Evolutionary conservation across 2,113 vertebrate species (phyloP).

Genomic region (Chascanopsetta lugubris): DNA sequence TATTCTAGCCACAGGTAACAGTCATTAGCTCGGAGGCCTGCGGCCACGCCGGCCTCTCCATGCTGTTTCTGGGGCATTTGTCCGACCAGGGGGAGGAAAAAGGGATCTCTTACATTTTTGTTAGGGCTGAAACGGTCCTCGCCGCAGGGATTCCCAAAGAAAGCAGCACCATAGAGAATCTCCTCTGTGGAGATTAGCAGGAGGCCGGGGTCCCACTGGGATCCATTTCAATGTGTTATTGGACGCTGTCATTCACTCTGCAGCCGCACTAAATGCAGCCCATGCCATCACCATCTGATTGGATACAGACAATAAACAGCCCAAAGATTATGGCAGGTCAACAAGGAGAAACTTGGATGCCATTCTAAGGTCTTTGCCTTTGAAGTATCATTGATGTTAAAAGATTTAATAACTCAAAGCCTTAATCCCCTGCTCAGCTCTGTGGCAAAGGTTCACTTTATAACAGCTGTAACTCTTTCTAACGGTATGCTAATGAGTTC

Average conservation of each 20-base stretch:
- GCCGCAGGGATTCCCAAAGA: conserved; percentile 60
- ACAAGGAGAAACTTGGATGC: conserved; percentile 32
- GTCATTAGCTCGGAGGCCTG: conserved; percentile 49
- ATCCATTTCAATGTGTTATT: conserved; percentile 64
- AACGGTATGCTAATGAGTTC: not conserved
- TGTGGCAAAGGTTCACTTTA: too few relatives aligned
- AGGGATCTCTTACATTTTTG: conserved; percentile 57
- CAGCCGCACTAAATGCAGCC: conserved; percentile 30
- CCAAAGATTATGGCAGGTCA: conserved; percentile 25
- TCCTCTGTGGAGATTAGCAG: conserved; percentile 60
- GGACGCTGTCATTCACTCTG: conserved; percentile 52
- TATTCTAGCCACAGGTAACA: conserved; percentile 59
- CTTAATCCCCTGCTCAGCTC: not conserved
- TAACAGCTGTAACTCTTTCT: not conserved
- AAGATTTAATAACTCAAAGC: not conserved
- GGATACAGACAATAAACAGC: conserved; percentile 45
- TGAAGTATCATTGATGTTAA: not conserved
- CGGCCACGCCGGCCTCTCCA: conserved; percentile 23
- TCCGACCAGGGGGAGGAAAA: conserved; percentile 34
- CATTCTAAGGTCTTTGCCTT: not conserved
- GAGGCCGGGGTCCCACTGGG: conserved; percentile 48
- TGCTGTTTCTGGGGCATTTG: conserved; percentile 49
- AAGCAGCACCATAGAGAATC: conserved; percentile 39
- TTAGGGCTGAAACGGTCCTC: conserved; percentile 43
- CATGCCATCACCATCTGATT: conserved; percentile 43